These are phyloP conservation scores for Amblyjoppa fuscipennis DNA, from an alignment of 2,888 invertebrate genomes.

Conservation along the genomic window DNA sequence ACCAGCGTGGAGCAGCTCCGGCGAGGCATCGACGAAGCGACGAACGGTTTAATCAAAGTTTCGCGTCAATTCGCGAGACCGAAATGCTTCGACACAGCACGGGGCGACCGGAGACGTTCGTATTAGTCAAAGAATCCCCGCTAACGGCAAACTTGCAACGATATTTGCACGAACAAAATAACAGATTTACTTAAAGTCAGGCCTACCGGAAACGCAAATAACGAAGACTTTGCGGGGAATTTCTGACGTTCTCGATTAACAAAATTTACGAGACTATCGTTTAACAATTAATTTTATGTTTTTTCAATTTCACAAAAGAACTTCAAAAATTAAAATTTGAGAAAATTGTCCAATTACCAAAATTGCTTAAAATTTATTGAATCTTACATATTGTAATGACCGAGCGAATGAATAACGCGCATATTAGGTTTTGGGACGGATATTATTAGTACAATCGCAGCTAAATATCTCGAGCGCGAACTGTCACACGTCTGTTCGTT, in stretches of 20 bases:
- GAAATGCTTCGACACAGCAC: conserved; percentile 19
- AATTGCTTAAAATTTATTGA: background rate
- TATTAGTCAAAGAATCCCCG: conserved; percentile 53
- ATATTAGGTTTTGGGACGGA: too few relatives aligned
- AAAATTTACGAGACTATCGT: background rate
- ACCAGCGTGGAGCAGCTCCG: conserved; percentile 63
- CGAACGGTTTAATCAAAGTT: conserved; percentile 69
- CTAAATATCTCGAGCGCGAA: too few relatives aligned
- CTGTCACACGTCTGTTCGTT: too few relatives aligned
- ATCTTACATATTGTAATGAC: too few relatives aligned
- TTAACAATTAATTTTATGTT: background rate
- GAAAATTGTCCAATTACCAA: background rate
- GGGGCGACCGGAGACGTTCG: conserved; percentile 11
- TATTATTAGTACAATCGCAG: too few relatives aligned
- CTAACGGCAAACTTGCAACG: conserved; percentile 39
- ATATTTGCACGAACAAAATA: conserved; percentile 53
- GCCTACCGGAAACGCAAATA: conserved; percentile 42
- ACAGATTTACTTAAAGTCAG: conserved; percentile 1
- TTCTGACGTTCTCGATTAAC: conserved; percentile 13
- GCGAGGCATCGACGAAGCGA: conserved; percentile 47
- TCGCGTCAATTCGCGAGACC: conserved; percentile 46
- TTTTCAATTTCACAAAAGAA: background rate
- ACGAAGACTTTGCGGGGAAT: conserved; percentile 6
- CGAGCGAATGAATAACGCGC: too few relatives aligned
- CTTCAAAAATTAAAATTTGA: background rate